Conservation (phyloP, 1,140 invertebrate genomes). For the Drosophila biarmipes region DNA sequence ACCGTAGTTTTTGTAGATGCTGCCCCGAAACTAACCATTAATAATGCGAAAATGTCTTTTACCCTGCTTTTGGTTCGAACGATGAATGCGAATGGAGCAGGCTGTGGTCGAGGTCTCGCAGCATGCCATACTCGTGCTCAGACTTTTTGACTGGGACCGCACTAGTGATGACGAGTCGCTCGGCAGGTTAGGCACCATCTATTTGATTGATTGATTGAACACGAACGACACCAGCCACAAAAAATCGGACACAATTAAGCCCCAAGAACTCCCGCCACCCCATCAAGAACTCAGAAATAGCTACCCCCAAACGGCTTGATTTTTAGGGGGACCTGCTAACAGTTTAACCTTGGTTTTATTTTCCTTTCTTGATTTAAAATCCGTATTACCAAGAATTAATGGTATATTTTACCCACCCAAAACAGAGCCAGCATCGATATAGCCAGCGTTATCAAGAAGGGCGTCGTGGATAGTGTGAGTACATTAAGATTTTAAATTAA, state of each 20-base stretch:
- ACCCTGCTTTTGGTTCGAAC: constrained; percentile 56
- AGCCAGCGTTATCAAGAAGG: constrained; percentile 88
- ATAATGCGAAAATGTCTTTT: constrained; percentile 67
- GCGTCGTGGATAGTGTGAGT: constrained; percentile 89
- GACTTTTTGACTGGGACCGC: constrained; percentile 92
- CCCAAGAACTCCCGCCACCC: constrained; percentile 3
- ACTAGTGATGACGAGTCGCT: constrained; percentile 91
- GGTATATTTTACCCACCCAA: background rate
- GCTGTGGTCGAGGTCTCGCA: constrained; percentile 84
- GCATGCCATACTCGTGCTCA: constrained; percentile 84
- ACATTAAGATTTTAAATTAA: background rate
- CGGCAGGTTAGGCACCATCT: constrained; percentile 88
- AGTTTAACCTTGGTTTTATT: constrained; percentile 31
- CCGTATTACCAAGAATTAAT: constrained; percentile 2
- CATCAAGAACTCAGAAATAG: constrained; percentile 4
- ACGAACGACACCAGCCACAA: constrained; percentile 16
- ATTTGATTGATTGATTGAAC: constrained; percentile 40
- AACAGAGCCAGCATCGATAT: constrained; percentile 89
- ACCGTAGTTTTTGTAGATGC: constrained; percentile 28
- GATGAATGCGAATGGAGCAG: constrained; percentile 58
- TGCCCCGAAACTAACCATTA: constrained; percentile 47
- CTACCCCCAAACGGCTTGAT: constrained; percentile 3
- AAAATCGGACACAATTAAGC: background rate
- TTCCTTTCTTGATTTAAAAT: background rate
- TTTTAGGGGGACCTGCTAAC: constrained; percentile 10